Evolutionary conservation across 2,888 invertebrate genomes (phyloP).

Genomic region (Conomelus anceps): DNA sequence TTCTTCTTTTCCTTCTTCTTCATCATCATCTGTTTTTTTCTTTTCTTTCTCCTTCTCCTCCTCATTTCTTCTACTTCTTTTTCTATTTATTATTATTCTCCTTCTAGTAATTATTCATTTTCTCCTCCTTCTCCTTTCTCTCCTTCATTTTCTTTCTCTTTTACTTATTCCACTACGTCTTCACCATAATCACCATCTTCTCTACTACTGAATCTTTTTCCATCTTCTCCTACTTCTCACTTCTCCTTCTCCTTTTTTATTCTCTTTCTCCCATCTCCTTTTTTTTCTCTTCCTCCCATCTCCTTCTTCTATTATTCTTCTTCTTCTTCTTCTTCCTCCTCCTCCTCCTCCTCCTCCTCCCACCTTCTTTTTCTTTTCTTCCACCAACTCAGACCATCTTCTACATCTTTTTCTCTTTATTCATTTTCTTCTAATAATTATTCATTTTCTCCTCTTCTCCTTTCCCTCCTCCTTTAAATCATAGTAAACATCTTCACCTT

Average conservation of each 20-base stretch:
- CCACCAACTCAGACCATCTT: no score
- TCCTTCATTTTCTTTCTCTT: neutral
- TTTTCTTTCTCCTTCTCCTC: neutral
- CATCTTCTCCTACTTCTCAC: neutral
- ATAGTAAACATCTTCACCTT: no score
- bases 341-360: neutral
- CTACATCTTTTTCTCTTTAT: no score
- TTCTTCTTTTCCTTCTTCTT: neutral
- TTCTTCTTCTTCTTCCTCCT: neutral
- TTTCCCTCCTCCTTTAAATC: no score
- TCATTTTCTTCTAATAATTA: no score
- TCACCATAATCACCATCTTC: no score
- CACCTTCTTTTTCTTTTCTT: neutral
- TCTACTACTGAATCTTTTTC: neutral
- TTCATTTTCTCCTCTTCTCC: no score
- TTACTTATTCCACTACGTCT: no score
- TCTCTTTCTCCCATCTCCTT: neutral
- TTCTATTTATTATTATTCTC: no score
- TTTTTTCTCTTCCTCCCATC: neutral
- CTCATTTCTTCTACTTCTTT: no score
- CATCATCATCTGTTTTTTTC: neutral
- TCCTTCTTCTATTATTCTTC: neutral
- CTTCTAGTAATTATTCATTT: no score
- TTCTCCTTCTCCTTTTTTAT: neutral
- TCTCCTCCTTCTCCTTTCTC: neutral